These are phyloP conservation scores for Oceanodroma leucorhoa DNA, from an alignment of 2,797 vertebrate genomes.

Conservation along the genomic window DNA sequence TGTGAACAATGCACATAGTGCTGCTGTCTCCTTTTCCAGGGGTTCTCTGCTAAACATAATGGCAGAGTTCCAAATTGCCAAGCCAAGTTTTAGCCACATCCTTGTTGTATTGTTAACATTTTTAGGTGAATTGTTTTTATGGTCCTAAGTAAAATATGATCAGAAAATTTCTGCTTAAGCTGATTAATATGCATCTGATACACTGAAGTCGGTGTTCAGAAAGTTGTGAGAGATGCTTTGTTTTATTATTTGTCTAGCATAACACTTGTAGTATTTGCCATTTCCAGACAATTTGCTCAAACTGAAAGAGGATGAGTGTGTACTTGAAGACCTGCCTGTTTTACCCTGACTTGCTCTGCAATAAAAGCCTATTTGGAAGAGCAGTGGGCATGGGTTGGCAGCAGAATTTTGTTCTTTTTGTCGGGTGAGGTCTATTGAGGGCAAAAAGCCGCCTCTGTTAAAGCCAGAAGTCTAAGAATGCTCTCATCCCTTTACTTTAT, in stretches of 20 bases:
- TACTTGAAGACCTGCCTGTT: not conserved
- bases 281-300: not conserved
- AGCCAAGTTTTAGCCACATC: constrained; percentile 8
- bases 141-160: not conserved
- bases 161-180: not conserved
- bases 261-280: not conserved
- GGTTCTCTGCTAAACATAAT: not conserved
- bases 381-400: not conserved
- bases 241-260: not conserved
- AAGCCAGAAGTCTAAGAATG: not conserved
- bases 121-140: constrained; percentile 7
- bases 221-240: not conserved
- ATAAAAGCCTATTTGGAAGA: not conserved
- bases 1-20: constrained; percentile 14
- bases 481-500: not conserved
- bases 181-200: not conserved
- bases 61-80: not conserved
- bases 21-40: not conserved
- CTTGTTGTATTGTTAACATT: not conserved
- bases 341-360: not conserved
- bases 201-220: not conserved
- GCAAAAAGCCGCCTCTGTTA: not conserved
- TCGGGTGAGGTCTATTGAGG: not conserved
- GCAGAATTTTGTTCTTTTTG: not conserved
- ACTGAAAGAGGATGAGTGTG: not conserved